These are phyloP conservation scores for Psittacula derbiana DNA, from an alignment of 2,797 vertebrate genomes.

Conservation along the genomic window DNA sequence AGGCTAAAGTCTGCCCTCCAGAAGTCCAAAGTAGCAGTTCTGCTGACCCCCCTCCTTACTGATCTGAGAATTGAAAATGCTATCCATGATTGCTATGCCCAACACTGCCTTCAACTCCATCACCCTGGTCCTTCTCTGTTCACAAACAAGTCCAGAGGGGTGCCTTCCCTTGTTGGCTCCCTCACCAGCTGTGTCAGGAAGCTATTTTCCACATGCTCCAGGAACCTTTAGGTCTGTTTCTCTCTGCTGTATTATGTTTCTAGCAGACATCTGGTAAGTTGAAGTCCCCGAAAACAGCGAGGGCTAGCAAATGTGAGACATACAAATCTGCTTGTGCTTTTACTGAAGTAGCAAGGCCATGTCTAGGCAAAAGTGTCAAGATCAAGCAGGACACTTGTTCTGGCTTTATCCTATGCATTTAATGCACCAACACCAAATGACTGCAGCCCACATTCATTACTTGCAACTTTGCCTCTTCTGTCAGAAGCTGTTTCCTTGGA, in stretches of 20 bases:
- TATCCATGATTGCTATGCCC: not conserved
- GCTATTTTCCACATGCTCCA: not conserved
- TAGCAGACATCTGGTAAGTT: not conserved
- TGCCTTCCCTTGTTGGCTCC: not conserved
- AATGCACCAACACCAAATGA: not conserved
- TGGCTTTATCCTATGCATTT: not conserved
- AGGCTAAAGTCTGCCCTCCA: not conserved
- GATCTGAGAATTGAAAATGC: not conserved
- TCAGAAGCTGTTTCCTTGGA: not conserved
- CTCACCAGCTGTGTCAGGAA: not conserved
- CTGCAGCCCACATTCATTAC: not conserved
- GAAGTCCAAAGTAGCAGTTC: not conserved
- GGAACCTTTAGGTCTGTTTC: not conserved
- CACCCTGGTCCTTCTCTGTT: not conserved
- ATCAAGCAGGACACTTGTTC: not conserved
- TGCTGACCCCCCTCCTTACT: not conserved
- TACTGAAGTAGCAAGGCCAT: conserved; percentile 13
- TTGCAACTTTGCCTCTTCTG: not conserved
- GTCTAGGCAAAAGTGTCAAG: not conserved
- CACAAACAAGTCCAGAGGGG: not conserved
- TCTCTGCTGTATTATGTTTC: not conserved
- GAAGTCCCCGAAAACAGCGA: not conserved
- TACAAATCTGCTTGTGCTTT: conserved; percentile 48
- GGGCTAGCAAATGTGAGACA: fast-evolving
- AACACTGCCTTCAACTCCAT: not conserved